Evolutionary conservation across 2,888 invertebrate species (phyloP).

Genomic region (Eupithecia pulchellata): DNA sequence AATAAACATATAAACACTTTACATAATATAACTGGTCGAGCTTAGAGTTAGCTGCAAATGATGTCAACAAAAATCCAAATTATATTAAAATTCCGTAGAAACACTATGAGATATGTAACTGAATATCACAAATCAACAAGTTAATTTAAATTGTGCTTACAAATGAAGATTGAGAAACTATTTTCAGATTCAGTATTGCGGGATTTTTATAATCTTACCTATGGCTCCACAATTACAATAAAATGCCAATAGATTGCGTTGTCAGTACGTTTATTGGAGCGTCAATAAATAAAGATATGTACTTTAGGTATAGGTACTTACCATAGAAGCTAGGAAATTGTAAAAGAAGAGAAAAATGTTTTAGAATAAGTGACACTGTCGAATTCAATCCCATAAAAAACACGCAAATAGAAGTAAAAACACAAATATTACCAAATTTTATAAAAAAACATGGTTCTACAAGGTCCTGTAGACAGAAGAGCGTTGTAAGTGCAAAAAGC

Average conservation of each 20-base stretch:
- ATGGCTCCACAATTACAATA: not conserved
- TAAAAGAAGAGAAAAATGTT: not conserved
- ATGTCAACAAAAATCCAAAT: too few relatives aligned
- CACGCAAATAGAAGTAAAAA: not conserved
- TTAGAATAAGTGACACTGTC: not conserved
- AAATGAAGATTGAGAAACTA: too few relatives aligned
- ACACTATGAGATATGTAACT: too few relatives aligned
- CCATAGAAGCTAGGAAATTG: not conserved
- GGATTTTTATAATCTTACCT: too few relatives aligned
- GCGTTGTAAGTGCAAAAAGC: constrained; percentile 33
- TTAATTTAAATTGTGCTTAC: too few relatives aligned
- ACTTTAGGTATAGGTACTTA: not conserved
- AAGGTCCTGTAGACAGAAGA: constrained; percentile 32
- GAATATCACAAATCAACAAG: too few relatives aligned
- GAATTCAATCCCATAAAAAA: not conserved
- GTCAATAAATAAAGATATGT: too few relatives aligned
- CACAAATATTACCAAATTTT: constrained; percentile 11
- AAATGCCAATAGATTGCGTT: not conserved
- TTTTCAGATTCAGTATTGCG: too few relatives aligned
- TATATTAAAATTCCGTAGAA: too few relatives aligned
- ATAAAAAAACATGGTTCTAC: not conserved
- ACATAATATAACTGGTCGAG: not conserved
- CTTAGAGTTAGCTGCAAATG: too few relatives aligned
- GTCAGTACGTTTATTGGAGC: not conserved
- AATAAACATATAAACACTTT: not conserved